These are phyloP conservation scores for Amiota communis DNA, from an alignment of 2,888 invertebrate species.

Conservation along the genomic window DNA sequence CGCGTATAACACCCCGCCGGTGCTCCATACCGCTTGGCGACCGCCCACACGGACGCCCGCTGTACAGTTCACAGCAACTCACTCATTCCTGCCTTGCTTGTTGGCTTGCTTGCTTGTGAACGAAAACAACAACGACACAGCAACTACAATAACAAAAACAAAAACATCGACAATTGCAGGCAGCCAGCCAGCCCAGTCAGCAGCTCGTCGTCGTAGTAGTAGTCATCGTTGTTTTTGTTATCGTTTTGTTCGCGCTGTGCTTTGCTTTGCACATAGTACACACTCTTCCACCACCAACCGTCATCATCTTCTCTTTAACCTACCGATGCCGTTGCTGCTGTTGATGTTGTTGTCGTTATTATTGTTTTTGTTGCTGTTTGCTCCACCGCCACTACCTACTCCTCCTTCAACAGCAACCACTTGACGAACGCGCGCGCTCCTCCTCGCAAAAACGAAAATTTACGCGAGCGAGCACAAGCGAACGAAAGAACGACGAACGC, in stretches of 20 bases:
- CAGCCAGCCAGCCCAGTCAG: slow-evolving; percentile 19
- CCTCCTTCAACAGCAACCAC: slow-evolving; percentile 9
- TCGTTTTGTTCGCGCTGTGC: slow-evolving; percentile 12
- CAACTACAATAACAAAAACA: slow-evolving; percentile 46
- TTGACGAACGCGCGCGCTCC: slow-evolving; percentile 20
- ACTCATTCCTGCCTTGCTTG: slow-evolving; percentile 3
- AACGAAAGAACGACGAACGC: slow-evolving; percentile 16
- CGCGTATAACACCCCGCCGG: slow-evolving; percentile 23
- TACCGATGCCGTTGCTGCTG: slow-evolving; percentile 17
- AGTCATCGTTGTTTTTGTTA: slow-evolving; percentile 11
- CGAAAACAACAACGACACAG: slow-evolving; percentile 46
- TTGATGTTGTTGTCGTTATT: not conserved
- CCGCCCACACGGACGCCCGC: slow-evolving; percentile 59
- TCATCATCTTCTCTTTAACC: slow-evolving; percentile 24
- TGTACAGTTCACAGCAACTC: slow-evolving; percentile 23
- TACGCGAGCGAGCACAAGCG: slow-evolving; percentile 13
- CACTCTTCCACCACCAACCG: slow-evolving; percentile 15
- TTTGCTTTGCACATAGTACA: no score
- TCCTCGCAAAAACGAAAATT: slow-evolving; percentile 23
- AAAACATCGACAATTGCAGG: slow-evolving; percentile 22
- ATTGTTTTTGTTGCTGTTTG: not conserved
- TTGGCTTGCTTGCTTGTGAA: slow-evolving; percentile 15
- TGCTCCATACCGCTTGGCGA: slow-evolving; percentile 48
- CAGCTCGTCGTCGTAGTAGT: not conserved
- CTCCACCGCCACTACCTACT: not conserved